phyloP scores from a whole-genome alignment of 2,888 invertebrate genomes.

The Drosophila diplacantha region DNA sequence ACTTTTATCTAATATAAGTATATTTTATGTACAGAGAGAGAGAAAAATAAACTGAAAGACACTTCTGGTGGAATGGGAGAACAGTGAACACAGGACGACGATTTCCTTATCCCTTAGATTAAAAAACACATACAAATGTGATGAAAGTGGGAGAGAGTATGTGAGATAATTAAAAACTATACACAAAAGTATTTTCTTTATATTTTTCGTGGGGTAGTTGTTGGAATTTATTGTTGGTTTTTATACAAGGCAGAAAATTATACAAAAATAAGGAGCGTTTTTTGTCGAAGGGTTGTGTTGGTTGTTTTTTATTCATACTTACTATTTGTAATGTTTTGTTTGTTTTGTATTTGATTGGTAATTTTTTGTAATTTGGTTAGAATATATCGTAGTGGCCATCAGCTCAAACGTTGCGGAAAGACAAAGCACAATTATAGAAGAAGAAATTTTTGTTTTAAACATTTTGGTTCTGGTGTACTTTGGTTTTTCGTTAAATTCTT shows the following conservation, averaged over 20 bases:
- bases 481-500: slow-evolving; percentile 6
- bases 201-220: slow-evolving; percentile 35
- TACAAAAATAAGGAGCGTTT: slow-evolving; percentile 28
- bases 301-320: slow-evolving; percentile 71
- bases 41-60: slow-evolving; percentile 5
- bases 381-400: slow-evolving; percentile 77
- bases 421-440: slow-evolving; percentile 78
- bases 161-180: slow-evolving; percentile 43
- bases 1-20: neutral
- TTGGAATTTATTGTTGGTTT: slow-evolving; percentile 32
- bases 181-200: slow-evolving; percentile 46
- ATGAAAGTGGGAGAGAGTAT: slow-evolving; percentile 4
- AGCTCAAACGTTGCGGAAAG: slow-evolving; percentile 79
- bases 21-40: slow-evolving; percentile 3
- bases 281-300: slow-evolving; percentile 10
- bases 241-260: slow-evolving; percentile 24
- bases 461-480: slow-evolving; percentile 26
- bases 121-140: slow-evolving; percentile 30
- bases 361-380: slow-evolving; percentile 74
- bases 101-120: slow-evolving; percentile 14
- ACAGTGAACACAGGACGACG: slow-evolving; percentile 1
- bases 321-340: slow-evolving; percentile 76
- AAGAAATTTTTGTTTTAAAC: slow-evolving; percentile 54
- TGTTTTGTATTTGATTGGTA: slow-evolving; percentile 69
- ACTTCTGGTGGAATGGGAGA: slow-evolving; percentile 21